Conservation (phyloP, 2,888 invertebrate genomes). For the Drosophila siamana region DNA sequence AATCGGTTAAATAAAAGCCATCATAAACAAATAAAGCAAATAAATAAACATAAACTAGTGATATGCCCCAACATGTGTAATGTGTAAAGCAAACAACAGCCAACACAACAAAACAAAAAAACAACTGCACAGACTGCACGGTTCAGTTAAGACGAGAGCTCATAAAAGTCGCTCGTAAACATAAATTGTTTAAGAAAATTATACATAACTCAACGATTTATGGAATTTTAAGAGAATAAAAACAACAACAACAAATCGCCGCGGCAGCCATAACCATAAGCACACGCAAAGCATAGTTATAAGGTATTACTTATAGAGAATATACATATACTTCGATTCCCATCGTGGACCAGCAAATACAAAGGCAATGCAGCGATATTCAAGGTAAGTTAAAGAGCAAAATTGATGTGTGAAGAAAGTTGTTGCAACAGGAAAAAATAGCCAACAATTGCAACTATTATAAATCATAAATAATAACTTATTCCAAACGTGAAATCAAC, state of each 20-base stretch:
- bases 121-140: slow-evolving; percentile 27
- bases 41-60: slow-evolving; percentile 75
- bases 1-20: slow-evolving; percentile 21
- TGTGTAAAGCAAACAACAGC: slow-evolving; percentile 68
- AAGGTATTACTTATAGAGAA: slow-evolving; percentile 40
- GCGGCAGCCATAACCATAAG: slow-evolving; percentile 23
- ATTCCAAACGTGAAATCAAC: too few relatives aligned
- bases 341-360: slow-evolving; percentile 43
- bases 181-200: slow-evolving; percentile 47
- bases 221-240: slow-evolving; percentile 34
- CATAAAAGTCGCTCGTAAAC: slow-evolving; percentile 63
- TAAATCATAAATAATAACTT: too few relatives aligned
- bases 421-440: not conserved
- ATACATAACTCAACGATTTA: slow-evolving; percentile 53
- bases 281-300: slow-evolving; percentile 36
- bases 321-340: slow-evolving; percentile 47
- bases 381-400: slow-evolving; percentile 54
- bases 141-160: slow-evolving; percentile 45
- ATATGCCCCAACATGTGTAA: slow-evolving; percentile 63
- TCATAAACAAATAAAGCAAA: slow-evolving; percentile 56
- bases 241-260: slow-evolving; percentile 27
- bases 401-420: not conserved
- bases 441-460: not conserved
- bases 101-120: slow-evolving; percentile 11
- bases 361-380: slow-evolving; percentile 73